Evolutionary conservation across 1,140 invertebrate genomes (phyloP).

Genomic region (Trialeurodes vaporariorum): DNA sequence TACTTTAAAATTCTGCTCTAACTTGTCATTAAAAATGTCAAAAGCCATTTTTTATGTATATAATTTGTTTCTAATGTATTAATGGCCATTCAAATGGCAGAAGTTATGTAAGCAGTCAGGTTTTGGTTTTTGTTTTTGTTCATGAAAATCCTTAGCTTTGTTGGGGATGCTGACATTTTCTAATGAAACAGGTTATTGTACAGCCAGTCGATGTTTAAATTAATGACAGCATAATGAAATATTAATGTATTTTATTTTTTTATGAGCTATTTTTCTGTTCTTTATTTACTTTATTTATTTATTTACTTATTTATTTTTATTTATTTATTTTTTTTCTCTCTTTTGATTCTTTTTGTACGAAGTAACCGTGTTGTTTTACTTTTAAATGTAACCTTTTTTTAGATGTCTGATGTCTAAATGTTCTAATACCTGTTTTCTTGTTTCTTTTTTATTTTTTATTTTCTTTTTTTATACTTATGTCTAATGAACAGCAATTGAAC

Average conservation of each 20-base stretch:
- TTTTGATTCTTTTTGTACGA: not conserved
- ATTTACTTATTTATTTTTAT: not conserved
- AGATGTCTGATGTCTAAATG: not conserved
- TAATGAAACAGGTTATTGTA: not conserved
- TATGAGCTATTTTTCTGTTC: not conserved
- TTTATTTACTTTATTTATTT: not conserved
- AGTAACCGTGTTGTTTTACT: not conserved
- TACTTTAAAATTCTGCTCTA: not conserved
- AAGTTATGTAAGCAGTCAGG: not conserved
- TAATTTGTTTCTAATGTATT: not conserved
- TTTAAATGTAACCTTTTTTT: not conserved
- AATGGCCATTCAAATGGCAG: not conserved
- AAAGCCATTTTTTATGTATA: not conserved
- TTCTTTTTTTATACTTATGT: not conserved
- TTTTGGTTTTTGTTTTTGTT: not conserved
- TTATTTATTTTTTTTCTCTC: not conserved
- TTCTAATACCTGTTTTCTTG: not conserved
- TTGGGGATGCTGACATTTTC: not conserved
- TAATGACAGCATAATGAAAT: not conserved
- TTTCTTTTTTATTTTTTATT: not conserved
- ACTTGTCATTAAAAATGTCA: conserved; percentile 1
- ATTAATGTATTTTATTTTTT: conserved; percentile 1
- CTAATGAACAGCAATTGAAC: not conserved
- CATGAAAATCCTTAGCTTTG: not conserved
- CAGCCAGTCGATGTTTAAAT: not conserved